Percentiles rank a stretch among this genome's conserved stretches.
phyloP scores from a whole-genome alignment of 1,140 invertebrate genomes.

The Heliconius congener region DNA sequence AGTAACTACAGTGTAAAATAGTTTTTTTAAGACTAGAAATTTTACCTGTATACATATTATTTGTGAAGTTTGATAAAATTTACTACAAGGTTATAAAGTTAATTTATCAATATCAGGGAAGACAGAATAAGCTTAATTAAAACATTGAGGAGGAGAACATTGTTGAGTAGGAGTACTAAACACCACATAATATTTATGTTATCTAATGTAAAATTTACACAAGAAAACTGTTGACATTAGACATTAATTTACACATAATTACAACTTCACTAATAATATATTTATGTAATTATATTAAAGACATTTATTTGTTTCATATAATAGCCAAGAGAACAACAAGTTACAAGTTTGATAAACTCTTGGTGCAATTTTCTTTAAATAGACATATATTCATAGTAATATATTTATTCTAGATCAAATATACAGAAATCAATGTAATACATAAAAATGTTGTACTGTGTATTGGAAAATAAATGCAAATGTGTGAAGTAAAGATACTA shows the following conservation, averaged over 20 bases:
- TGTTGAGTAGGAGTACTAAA: not conserved
- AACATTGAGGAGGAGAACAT: no score
- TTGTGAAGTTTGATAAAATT: not conserved
- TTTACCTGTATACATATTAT: constrained; percentile 3
- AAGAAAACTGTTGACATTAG: not conserved
- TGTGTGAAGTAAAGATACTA: not conserved
- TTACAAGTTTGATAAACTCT: not conserved
- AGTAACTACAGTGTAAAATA: constrained; percentile 7
- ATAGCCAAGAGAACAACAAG: not conserved
- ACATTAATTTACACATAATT: not conserved
- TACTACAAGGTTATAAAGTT: no score
- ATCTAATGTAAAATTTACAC: not conserved
- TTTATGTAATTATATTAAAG: not conserved
- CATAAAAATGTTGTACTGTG: no score
- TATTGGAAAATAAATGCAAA: not conserved
- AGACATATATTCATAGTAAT: not conserved
- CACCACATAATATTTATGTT: not conserved
- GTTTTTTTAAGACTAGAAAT: not conserved
- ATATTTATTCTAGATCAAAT: not conserved
- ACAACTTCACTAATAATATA: constrained; percentile 1
- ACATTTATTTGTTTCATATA: not conserved
- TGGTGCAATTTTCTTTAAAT: not conserved
- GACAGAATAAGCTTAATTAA: no score
- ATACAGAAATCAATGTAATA: no score
- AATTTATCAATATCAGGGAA: no score